Evolutionary conservation across 2,888 invertebrate genomes (phyloP), one percentile per base, ranked within the genome.

Genomic region (Melinaea marsaeus): DNA sequence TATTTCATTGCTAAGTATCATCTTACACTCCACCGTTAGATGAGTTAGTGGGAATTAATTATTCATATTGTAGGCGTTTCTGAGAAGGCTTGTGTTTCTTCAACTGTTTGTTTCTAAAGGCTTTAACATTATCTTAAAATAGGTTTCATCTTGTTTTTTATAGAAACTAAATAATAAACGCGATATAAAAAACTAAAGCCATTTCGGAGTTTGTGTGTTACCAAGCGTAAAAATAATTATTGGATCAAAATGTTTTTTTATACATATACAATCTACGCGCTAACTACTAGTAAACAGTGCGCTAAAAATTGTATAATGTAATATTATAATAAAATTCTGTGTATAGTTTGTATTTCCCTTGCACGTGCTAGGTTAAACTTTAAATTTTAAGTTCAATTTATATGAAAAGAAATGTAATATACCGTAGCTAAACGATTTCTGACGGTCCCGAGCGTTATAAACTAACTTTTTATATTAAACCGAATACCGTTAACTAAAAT

Each of bases 381-480:
- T 5, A 4, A n/a, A 32, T 9, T 22, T 5, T 48, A 13, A n/a
- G 33, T 57, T 63, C 56, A 54, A 57, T 46, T 32, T 55, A 55
- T 47, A 47, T 37, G 58, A 63, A 42, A 32, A 33, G 42, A 55
- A 58, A 61, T 58, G 13, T 58, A 58, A 59, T 59, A 57, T 45
- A 42, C 61, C 59, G 58, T 61, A n/a, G 13, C 61, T 22, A 57
- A 62, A 46, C 55, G 61, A 59, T 65, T 65, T 35, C 61, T 35
- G 59, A 47, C 58, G 55, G 35, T 55, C 13, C 51, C 32, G 32
- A 60, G 62, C 47, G 22, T 37, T 22, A 42, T 57, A 65, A 58
- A 60, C 57, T 56, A 51, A 47, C 34, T 57, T 58, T 65, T 61
- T 59, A 47, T 54, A 57, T 37, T 13, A 7, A 32, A 59, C 35